These are phyloP conservation scores for Cynoglossus semilaevis DNA, from an alignment of 2,113 vertebrate species.

Conservation along the genomic window DNA sequence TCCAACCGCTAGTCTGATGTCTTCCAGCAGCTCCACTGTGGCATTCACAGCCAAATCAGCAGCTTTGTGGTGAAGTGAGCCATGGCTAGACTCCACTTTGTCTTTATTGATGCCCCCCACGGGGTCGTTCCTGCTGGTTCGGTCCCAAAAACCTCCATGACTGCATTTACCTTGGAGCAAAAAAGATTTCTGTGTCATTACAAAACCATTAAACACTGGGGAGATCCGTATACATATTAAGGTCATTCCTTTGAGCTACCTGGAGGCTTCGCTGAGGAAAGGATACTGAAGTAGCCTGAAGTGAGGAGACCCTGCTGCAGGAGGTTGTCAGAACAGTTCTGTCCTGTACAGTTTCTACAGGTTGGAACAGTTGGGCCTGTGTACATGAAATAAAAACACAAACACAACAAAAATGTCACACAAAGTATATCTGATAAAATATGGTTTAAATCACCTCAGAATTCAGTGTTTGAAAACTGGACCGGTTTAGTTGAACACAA, in stretches of 20 bases:
- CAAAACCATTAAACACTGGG: background rate
- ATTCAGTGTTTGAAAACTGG: too few relatives aligned
- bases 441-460: too few relatives aligned
- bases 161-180: slow-evolving; percentile 65
- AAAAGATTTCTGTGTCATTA: background rate
- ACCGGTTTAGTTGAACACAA: too few relatives aligned
- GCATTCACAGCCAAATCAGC: slow-evolving; percentile 58
- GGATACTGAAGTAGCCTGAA: slow-evolving; percentile 62
- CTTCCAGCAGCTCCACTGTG: slow-evolving; percentile 66
- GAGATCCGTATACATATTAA: background rate
- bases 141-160: slow-evolving; percentile 53
- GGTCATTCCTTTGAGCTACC: slow-evolving; percentile 30
- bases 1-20: slow-evolving; percentile 56
- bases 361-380: slow-evolving; percentile 46
- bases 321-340: slow-evolving; percentile 52
- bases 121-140: slow-evolving; percentile 44
- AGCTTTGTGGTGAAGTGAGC: slow-evolving; percentile 50
- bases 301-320: slow-evolving; percentile 58
- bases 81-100: slow-evolving; percentile 33
- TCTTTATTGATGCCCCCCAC: slow-evolving; percentile 71
- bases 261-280: slow-evolving; percentile 52
- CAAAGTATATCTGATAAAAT: too few relatives aligned
- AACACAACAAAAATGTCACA: background rate
- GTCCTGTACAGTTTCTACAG: slow-evolving; percentile 55
- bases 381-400: background rate